These are phyloP conservation scores for Beaufortia kweichowensis DNA, from an alignment of 2,113 vertebrate species.

Conservation along the genomic window DNA sequence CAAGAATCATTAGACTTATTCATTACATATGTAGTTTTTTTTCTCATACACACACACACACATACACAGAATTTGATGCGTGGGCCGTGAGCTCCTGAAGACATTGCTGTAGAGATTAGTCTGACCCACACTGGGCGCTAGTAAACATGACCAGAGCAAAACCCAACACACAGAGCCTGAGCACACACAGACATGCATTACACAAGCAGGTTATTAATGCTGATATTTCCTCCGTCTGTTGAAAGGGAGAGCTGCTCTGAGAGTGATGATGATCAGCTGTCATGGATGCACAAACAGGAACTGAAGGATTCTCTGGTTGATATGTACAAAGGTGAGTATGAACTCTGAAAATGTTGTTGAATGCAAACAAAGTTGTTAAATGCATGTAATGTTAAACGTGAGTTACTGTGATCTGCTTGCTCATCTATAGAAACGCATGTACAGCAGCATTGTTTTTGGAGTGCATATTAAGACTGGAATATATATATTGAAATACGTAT, in stretches of 20 bases:
- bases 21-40: not conserved
- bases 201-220: not conserved
- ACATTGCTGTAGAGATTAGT: slow-evolving; percentile 41
- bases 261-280: slow-evolving; percentile 45
- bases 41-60: not conserved
- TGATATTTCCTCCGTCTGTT: slow-evolving; percentile 22
- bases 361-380: not conserved
- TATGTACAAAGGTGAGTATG: slow-evolving; percentile 64
- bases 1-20: not conserved
- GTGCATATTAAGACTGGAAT: too few species aligned
- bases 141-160: slow-evolving; percentile 7
- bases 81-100: slow-evolving; percentile 27
- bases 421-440: too few species aligned
- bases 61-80: not conserved
- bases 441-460: too few species aligned
- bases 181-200: not conserved
- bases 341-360: not conserved
- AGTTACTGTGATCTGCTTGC: not conserved
- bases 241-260: slow-evolving; percentile 60
- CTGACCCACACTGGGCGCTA: slow-evolving; percentile 11
- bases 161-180: not conserved
- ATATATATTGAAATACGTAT: too few species aligned
- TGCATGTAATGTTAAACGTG: not conserved
- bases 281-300: slow-evolving; percentile 59
- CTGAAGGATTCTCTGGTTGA: slow-evolving; percentile 67